Evolutionary conservation across 2,797 vertebrate genomes (phyloP), one percentile per base, ranked within the genome.

Genomic region (Scarus forsteni): DNA sequence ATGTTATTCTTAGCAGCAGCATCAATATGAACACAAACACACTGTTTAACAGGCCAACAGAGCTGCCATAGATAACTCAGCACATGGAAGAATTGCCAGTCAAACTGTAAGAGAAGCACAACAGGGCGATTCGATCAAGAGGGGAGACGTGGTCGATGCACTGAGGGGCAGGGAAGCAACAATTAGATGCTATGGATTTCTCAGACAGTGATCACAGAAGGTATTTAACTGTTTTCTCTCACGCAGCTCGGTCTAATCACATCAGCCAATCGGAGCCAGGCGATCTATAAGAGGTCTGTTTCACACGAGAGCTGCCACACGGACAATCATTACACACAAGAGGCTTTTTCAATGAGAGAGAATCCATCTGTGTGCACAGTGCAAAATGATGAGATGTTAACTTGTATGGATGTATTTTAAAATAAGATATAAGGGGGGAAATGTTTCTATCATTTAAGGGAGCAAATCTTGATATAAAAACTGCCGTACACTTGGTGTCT

Each of bases 151-250:
- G 27, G 12, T 40, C 5, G 1, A 56, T 38, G 60, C 54, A 59
- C 69, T 51, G 8, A 1, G 19, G 65, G 15, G 60, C 58, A 75
- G 18, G 45, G 58, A n/a, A 61, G 62, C 71, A 45, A 77, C 74
- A 86, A 85, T 91, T 92, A 90, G 81, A 85, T 34, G 43, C 68
- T 15, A 84, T 68, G 65, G 87, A 81, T 81, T 77, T 66, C 44
- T 69, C 6, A 48, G 54, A 55, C 38, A 66, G 64, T 36, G 16
- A 72, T 75, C 34, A 61, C n/a, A 50, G 38, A 58, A 54, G 50
- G 62, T 10, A 59, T 42, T 27, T 46, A 62, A 59, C 64, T n/a
- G 15, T 10, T 7, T 49, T 36, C 43, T 55, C 38, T 56, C 60
- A 16, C 59, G 2, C 74, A 75, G 44, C 63, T 79, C 77, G 11